Percentiles rank a stretch among this genome's conserved stretches.
Conservation (phyloP, 2,113 vertebrate species). For the Coturnix japonica region DNA sequence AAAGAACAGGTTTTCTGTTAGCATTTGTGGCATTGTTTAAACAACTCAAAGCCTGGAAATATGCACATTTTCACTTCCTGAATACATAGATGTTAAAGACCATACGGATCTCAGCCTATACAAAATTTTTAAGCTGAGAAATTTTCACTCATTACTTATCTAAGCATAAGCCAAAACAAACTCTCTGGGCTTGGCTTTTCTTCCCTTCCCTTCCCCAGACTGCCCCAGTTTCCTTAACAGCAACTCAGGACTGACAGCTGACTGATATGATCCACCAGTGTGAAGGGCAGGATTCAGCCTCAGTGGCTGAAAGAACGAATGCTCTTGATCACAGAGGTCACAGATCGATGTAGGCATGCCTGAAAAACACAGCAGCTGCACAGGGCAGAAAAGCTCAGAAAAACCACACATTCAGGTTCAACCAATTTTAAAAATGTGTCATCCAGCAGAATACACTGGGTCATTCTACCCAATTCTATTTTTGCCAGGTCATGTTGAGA, state of each 20-base stretch:
- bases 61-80: conserved; percentile 3
- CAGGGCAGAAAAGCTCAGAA: not conserved
- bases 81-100: conserved; percentile 19
- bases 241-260: not conserved
- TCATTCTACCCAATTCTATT: not conserved
- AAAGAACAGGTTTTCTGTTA: not conserved
- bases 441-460: not conserved
- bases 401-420: not conserved
- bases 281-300: not conserved
- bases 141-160: not conserved
- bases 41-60: not conserved
- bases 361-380: no score
- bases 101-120: not conserved
- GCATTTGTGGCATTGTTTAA: not conserved
- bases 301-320: not conserved
- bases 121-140: not conserved
- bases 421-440: not conserved
- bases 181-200: not conserved
- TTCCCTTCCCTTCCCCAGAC: not conserved
- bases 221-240: not conserved
- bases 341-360: not conserved
- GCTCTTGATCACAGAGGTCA: not conserved
- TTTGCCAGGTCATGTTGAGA: not conserved
- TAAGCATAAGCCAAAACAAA: not conserved
- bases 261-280: not conserved